Conservation (phyloP, 2,113 vertebrate species). For the Grammomys dolichurus region DNA sequence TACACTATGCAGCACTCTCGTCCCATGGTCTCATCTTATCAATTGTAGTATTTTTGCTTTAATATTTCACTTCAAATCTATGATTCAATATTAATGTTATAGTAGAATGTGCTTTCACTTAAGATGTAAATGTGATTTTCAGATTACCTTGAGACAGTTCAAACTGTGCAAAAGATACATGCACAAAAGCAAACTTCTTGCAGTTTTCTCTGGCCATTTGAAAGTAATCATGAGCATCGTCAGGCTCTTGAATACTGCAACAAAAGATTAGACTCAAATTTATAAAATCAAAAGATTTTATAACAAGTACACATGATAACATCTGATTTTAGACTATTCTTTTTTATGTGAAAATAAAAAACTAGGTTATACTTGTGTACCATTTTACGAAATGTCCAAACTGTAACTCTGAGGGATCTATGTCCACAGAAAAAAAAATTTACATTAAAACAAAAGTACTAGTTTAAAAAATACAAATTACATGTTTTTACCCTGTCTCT, state of each 20-base stretch:
- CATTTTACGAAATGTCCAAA: conserved; percentile 13
- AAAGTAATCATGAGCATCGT: conserved; percentile 95
- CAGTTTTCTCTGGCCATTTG: conserved; percentile 94
- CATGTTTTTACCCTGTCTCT: conserved; percentile 47
- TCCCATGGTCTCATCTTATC: not conserved
- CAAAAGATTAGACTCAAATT: conserved; percentile 40
- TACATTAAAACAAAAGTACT: conserved; percentile 48
- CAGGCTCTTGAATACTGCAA: conserved; percentile 91
- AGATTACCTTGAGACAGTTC: conserved; percentile 93
- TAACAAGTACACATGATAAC: not conserved
- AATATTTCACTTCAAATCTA: conserved; percentile 9
- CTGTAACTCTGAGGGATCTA: conserved; percentile 22
- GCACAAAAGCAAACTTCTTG: conserved; percentile 96
- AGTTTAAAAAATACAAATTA: conserved; percentile 16
- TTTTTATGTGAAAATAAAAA: conserved; percentile 22
- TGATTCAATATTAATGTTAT: conserved; percentile 2
- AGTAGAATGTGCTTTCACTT: not conserved
- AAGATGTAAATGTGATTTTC: conserved; percentile 41
- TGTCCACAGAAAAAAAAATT: not conserved
- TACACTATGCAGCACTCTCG: not conserved
- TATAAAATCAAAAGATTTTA: not conserved
- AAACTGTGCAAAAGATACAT: conserved; percentile 96
- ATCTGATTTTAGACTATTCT: not conserved
- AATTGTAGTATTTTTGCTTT: not conserved
- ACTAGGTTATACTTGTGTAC: not conserved